phyloP scores from a whole-genome alignment of 2,888 invertebrate genomes.

The Drosophila histrio region DNA sequence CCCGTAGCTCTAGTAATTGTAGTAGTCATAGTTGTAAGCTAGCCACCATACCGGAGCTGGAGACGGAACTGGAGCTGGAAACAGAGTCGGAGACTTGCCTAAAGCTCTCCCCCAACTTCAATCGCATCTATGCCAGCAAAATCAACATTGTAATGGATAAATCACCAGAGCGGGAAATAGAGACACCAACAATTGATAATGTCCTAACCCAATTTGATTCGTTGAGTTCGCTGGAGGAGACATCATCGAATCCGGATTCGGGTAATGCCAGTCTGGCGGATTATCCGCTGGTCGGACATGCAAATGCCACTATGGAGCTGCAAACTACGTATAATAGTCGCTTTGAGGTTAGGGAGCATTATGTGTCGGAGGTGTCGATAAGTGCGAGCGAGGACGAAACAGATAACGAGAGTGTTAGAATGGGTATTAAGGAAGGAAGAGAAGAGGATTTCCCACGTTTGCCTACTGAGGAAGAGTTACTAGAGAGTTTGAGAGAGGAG shows the following conservation, averaged over 20 bases:
- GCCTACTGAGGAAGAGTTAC: conserved; percentile 75
- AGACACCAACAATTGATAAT: conserved; percentile 7
- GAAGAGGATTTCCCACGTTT: conserved; percentile 65
- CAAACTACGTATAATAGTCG: conserved; percentile 80
- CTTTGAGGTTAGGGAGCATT: conserved; percentile 79
- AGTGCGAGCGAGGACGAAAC: conserved; percentile 32
- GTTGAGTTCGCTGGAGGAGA: conserved; percentile 80
- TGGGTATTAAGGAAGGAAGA: neutral
- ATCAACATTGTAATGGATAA: conserved; percentile 76
- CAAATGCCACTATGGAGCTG: conserved; percentile 77
- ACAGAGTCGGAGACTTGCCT: conserved; percentile 21
- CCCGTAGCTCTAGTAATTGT: conserved; percentile 64
- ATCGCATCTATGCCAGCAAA: conserved; percentile 81
- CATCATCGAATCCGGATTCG: conserved; percentile 83
- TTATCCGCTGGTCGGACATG: conserved; percentile 71
- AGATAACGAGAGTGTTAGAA: conserved; percentile 15
- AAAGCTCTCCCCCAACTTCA: conserved; percentile 77
- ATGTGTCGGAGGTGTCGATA: conserved; percentile 76
- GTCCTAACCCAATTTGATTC: conserved; percentile 74
- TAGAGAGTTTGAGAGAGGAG: conserved; percentile 71
- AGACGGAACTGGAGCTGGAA: conserved; percentile 32
- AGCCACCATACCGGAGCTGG: conserved; percentile 79
- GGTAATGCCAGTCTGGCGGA: conserved; percentile 83
- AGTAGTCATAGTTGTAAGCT: conserved; percentile 80
- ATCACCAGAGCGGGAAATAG: conserved; percentile 4